These are phyloP conservation scores for Antheraea mylitta DNA, from an alignment of 1,140 invertebrate species.

Conservation along the genomic window DNA sequence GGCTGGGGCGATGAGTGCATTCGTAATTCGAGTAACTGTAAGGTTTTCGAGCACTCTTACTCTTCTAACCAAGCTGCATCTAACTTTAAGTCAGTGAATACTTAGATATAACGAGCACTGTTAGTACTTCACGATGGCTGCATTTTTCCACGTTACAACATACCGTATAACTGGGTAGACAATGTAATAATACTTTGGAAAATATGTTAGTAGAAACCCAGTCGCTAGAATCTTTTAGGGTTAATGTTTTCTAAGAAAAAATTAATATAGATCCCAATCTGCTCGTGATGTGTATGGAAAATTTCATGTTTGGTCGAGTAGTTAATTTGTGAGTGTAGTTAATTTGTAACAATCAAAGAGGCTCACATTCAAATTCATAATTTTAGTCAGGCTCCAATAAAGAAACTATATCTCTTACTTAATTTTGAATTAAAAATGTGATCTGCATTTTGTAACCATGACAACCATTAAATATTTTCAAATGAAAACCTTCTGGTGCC, in stretches of 20 bases:
- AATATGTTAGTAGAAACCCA: background rate
- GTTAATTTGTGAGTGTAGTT: too few relatives aligned
- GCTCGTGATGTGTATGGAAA: too few relatives aligned
- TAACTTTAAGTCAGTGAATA: background rate
- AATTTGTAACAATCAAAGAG: too few relatives aligned
- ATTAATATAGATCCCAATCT: too few relatives aligned
- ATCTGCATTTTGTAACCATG: too few relatives aligned
- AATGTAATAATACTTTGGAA: background rate
- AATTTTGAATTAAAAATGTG: too few relatives aligned
- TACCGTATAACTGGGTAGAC: background rate
- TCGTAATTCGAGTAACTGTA: constrained; percentile 56
- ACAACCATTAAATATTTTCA: too few relatives aligned
- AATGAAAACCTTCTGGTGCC: too few relatives aligned
- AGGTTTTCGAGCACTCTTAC: constrained; percentile 43
- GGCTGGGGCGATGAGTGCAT: constrained; percentile 59
- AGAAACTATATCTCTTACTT: too few relatives aligned
- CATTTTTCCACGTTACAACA: background rate
- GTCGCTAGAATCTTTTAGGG: background rate
- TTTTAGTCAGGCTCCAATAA: too few relatives aligned
- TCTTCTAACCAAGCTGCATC: constrained; percentile 15
- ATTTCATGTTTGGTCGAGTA: too few relatives aligned
- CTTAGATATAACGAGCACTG: background rate
- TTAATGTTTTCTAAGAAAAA: background rate
- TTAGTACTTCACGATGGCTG: background rate
- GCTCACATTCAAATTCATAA: too few relatives aligned